Conservation (phyloP, 2,797 vertebrate genomes). For the Menidia menidia region DNA sequence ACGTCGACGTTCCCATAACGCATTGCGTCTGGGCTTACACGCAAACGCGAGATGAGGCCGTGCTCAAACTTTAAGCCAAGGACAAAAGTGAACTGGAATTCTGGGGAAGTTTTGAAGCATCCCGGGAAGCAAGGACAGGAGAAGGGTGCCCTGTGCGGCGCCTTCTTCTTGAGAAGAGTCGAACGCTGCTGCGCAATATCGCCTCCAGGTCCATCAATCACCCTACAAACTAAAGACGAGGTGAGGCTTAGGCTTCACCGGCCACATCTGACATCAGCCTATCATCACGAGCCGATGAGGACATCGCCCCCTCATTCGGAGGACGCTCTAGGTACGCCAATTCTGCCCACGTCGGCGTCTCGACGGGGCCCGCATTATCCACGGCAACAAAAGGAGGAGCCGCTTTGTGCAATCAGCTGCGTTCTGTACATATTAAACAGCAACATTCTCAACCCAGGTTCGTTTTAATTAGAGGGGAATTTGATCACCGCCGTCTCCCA, state of each 20-base stretch:
- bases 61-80: constrained; percentile 2
- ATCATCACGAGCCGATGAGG: constrained; percentile 59
- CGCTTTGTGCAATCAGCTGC: constrained; percentile 72
- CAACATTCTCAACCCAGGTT: constrained; percentile 74
- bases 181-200: constrained; percentile 39
- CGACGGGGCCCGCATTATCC: constrained; percentile 67
- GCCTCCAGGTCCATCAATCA: constrained; percentile 81
- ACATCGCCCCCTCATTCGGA: constrained; percentile 60
- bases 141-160: constrained; percentile 41
- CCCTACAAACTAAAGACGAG: constrained; percentile 65
- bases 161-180: constrained; percentile 28
- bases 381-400: constrained; percentile 76
- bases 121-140: constrained; percentile 49
- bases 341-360: constrained; percentile 72
- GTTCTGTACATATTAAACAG: constrained; percentile 83
- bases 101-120: constrained; percentile 48
- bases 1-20: no score
- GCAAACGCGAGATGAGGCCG: no score
- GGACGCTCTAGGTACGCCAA: constrained; percentile 59
- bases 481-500: constrained; percentile 81
- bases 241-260: constrained; percentile 51
- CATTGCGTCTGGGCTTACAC: no score
- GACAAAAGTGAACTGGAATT: constrained; percentile 63
- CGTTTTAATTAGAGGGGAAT: constrained; percentile 84
- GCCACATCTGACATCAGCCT: constrained; percentile 52